A percentile compares a stretch with the other conserved stretches of the same genome.
Evolutionary conservation across 2,888 invertebrate genomes (phyloP).

Genomic region (Schizotus pectinicornis): DNA sequence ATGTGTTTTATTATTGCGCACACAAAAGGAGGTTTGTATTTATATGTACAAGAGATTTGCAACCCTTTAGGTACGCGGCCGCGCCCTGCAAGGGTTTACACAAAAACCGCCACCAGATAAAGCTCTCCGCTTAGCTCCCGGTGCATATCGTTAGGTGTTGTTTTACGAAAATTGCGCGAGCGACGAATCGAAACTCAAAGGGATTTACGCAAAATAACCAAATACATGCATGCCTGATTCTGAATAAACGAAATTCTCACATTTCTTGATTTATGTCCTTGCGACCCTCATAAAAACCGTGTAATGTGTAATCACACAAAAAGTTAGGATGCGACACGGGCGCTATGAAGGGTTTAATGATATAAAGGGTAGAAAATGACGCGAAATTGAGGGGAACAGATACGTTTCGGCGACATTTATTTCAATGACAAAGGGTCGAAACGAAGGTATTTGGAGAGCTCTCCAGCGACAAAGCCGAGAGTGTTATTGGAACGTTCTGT

Average conservation of each 20-base stretch:
- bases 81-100: conserved; percentile 30
- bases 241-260: conserved; percentile 29
- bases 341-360: conserved; percentile 46
- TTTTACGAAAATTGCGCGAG: neutral
- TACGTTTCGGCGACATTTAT: conserved; percentile 14
- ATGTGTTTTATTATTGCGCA: conserved; percentile 58
- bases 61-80: conserved; percentile 29
- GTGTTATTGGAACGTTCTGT: too few species aligned
- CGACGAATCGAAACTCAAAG: neutral
- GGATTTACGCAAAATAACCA: neutral
- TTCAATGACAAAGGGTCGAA: too few species aligned
- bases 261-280: conserved; percentile 43
- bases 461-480: too few species aligned
- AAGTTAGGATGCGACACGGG: conserved; percentile 30
- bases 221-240: conserved; percentile 20
- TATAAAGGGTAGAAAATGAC: conserved; percentile 49
- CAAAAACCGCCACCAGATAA: neutral
- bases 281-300: conserved; percentile 37
- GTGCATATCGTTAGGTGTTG: neutral
- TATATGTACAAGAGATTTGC: conserved; percentile 39
- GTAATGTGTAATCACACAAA: conserved; percentile 41
- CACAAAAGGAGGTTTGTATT: conserved; percentile 56
- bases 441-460: too few species aligned
- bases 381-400: conserved; percentile 52
- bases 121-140: neutral